phyloP scores from a whole-genome alignment of 2,113 vertebrate genomes.

The Centropus unirufus region DNA sequence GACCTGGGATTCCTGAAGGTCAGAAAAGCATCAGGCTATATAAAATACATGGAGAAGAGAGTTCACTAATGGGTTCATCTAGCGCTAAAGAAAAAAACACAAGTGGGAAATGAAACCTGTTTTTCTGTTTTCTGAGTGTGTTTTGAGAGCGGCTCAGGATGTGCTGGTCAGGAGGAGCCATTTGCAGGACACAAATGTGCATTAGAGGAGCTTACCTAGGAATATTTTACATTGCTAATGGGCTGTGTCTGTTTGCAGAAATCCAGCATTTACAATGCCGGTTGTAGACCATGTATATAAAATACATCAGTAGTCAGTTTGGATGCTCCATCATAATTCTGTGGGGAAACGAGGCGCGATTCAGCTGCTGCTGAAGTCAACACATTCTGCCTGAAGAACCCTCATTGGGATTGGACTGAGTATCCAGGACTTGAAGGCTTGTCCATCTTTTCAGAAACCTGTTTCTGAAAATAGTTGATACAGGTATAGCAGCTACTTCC shows the following conservation, averaged over 20 bases:
- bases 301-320: not conserved
- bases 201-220: not conserved
- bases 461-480: not conserved
- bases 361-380: not conserved
- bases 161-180: not conserved
- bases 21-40: too few species aligned
- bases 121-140: not conserved
- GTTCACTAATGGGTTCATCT: too few species aligned
- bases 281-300: not conserved
- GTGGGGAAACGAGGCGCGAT: not conserved
- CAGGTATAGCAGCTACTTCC: not conserved
- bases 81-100: not conserved
- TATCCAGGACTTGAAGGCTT: not conserved
- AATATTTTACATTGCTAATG: not conserved
- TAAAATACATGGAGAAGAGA: too few species aligned
- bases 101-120: not conserved
- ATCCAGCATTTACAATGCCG: not conserved
- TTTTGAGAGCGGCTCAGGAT: not conserved
- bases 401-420: not conserved
- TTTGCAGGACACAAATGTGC: not conserved
- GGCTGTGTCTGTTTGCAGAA: not conserved
- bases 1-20: too few species aligned
- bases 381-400: not conserved
- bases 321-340: not conserved
- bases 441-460: not conserved